Evolutionary conservation across 1,140 invertebrate genomes (phyloP), one percentile per base, ranked within the genome.

Genomic region (Bombus confusus): DNA sequence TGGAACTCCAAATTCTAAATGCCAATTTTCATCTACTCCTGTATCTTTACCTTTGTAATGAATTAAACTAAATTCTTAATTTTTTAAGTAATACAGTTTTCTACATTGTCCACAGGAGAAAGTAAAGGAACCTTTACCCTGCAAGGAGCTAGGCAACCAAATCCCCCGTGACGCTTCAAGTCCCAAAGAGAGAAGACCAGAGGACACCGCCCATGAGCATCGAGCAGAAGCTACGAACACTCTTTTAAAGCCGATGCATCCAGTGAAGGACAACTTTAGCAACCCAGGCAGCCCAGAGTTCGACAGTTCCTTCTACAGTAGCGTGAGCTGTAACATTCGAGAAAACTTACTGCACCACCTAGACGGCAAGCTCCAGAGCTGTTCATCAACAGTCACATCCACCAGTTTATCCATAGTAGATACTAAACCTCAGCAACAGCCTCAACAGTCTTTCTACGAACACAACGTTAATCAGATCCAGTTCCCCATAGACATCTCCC

Each of bases 321-420:
- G 95, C 83, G 94, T 97, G 41, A 95, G 96, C 77, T 95, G 95
- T 82, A 97, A 97, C 91, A 96, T 97, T 68, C 94, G 96, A 9
- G 96, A 97, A 74, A 97, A 97, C 89, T 92, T 97, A 6, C 87
- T 96, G 5, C 95, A 96, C 90, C 96, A 96, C 92, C 93, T 97
- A 15, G 97, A 97, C 90, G 97, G 97, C 2, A 97, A 96, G 86
- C 85, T 96, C 15, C 95, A 95, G 88, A 93, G 87, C 92, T 92
- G 41, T 83, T 93, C 86, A 0, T 62, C 83, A 9, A 37, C 75
- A 4, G 12, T 57, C 9, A n/a, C 87, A 10, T 37, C 78, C 25
- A 66, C 57, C 47, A 1, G 83, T 41, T 5, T 84, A 12, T 62
- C 62, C 5, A 66, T 62, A 0, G 25, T 47, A 4, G 85, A 71